Percentiles rank a stretch among this genome's conserved stretches.
Conservation (phyloP, 1,140 invertebrate genomes). For the Drosophila persimilis region DNA sequence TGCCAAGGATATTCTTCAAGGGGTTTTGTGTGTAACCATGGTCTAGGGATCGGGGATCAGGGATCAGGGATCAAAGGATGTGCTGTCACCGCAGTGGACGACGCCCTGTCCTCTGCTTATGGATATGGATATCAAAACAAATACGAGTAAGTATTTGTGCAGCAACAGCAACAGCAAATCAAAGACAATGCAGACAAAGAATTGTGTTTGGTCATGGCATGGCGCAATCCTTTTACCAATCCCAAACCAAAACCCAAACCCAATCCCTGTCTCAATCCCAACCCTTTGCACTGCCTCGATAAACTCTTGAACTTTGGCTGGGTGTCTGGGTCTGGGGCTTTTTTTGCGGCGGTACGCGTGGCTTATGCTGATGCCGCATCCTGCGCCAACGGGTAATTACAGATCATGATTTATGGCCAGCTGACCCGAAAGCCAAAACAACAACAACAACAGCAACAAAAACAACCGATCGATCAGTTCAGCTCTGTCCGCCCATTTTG, state of each 20-base stretch:
- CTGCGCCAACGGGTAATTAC: constrained; percentile 82
- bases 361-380: constrained; percentile 73
- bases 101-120: constrained; percentile 13
- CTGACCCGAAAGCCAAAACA: constrained; percentile 37
- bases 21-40: constrained; percentile 29
- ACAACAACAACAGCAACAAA: constrained; percentile 29
- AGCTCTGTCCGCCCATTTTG: constrained; percentile 79
- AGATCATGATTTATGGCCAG: constrained; percentile 77
- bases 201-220: constrained; percentile 63
- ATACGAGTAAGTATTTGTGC: constrained; percentile 36
- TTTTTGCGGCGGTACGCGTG: constrained; percentile 51
- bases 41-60: constrained; percentile 19
- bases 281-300: constrained; percentile 28
- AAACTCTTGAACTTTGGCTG: constrained; percentile 65
- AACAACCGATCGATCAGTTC: constrained; percentile 81
- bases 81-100: constrained; percentile 4
- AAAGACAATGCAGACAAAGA: constrained; percentile 9
- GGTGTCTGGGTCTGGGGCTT: constrained; percentile 5
- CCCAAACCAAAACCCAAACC: no score
- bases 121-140: constrained; percentile 57
- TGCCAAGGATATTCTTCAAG: constrained; percentile 3
- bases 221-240: constrained; percentile 58
- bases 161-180: background rate
- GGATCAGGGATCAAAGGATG: constrained; percentile 21
- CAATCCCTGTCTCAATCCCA: no score